Conservation (phyloP, 92 coral and sea anemone species). For the Galaxea fascicularis region DNA sequence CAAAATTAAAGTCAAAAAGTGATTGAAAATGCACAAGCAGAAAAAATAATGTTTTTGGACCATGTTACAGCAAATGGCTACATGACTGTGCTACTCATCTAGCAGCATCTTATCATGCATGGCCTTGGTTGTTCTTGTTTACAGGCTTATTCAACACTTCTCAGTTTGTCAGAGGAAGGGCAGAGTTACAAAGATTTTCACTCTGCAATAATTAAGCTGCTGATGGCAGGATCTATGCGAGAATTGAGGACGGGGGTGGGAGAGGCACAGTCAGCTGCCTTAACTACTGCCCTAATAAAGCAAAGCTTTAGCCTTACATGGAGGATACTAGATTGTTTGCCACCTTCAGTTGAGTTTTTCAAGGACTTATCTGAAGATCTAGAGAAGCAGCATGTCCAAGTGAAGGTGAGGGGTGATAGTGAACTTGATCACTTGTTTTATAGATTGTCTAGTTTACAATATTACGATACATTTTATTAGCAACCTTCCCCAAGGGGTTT, state of each 20-base stretch:
- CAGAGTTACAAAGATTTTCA: conserved; percentile 70
- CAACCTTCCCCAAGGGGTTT: no score
- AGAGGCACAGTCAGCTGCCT: conserved; percentile 52
- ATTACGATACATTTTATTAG: no score
- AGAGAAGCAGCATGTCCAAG: conserved; percentile 47
- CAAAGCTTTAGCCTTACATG: conserved; percentile 86
- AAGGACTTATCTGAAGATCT: conserved; percentile 52
- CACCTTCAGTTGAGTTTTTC: conserved; percentile 77
- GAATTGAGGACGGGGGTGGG: conserved; percentile 61
- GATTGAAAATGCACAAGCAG: no score
- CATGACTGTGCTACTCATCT: no score
- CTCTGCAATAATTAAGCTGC: conserved; percentile 68
- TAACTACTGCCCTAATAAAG: conserved; percentile 83
- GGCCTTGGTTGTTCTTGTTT: not conserved
- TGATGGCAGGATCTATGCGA: conserved; percentile 85
- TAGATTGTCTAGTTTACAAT: no score
- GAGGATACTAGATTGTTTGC: conserved; percentile 84
- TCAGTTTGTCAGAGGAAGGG: conserved; percentile 63
- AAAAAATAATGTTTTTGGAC: no score
- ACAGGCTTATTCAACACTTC: conserved; percentile 76
- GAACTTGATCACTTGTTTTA: not conserved
- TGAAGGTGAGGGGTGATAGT: not conserved
- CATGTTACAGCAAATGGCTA: no score
- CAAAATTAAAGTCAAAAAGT: no score
- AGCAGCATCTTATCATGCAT: no score